Conservation (phyloP, 2,888 invertebrate genomes). For the Matsumyia berberina region DNA sequence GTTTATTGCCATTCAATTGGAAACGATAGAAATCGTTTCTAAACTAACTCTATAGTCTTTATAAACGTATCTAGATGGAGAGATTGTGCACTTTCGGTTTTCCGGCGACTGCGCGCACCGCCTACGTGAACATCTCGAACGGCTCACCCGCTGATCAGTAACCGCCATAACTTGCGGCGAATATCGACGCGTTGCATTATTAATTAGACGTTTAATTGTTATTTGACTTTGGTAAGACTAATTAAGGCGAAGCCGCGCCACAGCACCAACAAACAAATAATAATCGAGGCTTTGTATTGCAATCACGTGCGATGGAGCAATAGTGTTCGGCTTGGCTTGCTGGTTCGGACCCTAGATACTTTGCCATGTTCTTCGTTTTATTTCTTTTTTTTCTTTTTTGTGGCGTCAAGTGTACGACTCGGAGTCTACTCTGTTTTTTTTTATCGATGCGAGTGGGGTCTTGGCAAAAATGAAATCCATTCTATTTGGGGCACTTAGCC, state of each 20-base stretch:
- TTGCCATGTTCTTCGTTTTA: slow-evolving; percentile 38
- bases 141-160: not conserved
- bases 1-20: slow-evolving; percentile 53
- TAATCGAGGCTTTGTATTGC: slow-evolving; percentile 61
- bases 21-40: slow-evolving; percentile 33
- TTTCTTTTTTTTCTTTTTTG: slow-evolving; percentile 5
- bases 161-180: not conserved
- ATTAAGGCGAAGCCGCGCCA: slow-evolving; percentile 52
- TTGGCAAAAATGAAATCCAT: slow-evolving; percentile 34
- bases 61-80: slow-evolving; percentile 1
- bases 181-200: slow-evolving; percentile 60
- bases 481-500: slow-evolving; percentile 47
- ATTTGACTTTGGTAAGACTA: slow-evolving; percentile 70
- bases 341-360: slow-evolving; percentile 32
- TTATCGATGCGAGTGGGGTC: slow-evolving; percentile 38
- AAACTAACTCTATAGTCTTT: slow-evolving; percentile 12
- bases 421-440: not conserved
- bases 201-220: slow-evolving; percentile 58
- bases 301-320: slow-evolving; percentile 69
- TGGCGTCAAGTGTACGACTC: not conserved
- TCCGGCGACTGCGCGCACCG: slow-evolving; percentile 30
- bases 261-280: slow-evolving; percentile 30
- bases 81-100: slow-evolving; percentile 60
- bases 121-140: slow-evolving; percentile 10
- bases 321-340: slow-evolving; percentile 57